Base-by-base conservation (phyloP, 2,888 invertebrate genomes). In the Stenodera caucasica region DNA sequence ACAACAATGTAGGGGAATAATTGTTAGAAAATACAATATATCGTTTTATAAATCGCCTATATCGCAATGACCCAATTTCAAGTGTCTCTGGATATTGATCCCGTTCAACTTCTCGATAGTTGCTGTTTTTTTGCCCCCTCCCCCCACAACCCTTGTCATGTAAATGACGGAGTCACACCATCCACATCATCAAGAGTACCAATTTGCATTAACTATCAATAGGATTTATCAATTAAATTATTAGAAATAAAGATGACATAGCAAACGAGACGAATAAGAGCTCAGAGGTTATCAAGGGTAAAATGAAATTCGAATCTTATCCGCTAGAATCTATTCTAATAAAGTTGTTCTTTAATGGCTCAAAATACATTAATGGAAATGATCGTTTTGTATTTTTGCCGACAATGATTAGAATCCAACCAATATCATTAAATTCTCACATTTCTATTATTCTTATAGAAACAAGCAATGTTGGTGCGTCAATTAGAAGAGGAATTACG, bases 391-490 rank as follows among this genome's bases (percentile, higher is more conserved):
- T 8, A 8, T 37, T 37, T 15, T n/a, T 11, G 11, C 21, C 15
- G 21, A 45, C 3, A 45, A 2, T 21, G 21, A 45, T 45, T 45
- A 45, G 21, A 21, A 7, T 9, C 2, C 2, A 11, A 15, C 14
- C n/a, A n/a, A 40, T 14, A 4, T 11, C 15, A 18, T 45, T 45
- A 21, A 45, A 45, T 21, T 3, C 21, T 21, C 29, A 2, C 2
- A 4, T 29, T 29, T n/a, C 53, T 50, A 70, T 73, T 65, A 76
- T 84, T 84, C 50, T n/a, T n/a, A n/a, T 86, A 96, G 95, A 96
- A 96, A 91, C 95, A 96, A 91, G 92, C 94, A 55, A 92, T 95
- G 89, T 84, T 96, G 80, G 95, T 96, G 61, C 87, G 96, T 35
- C 96, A 96, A 81, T 82, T 96, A 72, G 96, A 96, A 81, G 96